A percentile compares a stretch with the other conserved stretches of the same genome.
These are phyloP conservation scores for Zaprionus inermis DNA, from an alignment of 1,140 invertebrate species.

Conservation along the genomic window DNA sequence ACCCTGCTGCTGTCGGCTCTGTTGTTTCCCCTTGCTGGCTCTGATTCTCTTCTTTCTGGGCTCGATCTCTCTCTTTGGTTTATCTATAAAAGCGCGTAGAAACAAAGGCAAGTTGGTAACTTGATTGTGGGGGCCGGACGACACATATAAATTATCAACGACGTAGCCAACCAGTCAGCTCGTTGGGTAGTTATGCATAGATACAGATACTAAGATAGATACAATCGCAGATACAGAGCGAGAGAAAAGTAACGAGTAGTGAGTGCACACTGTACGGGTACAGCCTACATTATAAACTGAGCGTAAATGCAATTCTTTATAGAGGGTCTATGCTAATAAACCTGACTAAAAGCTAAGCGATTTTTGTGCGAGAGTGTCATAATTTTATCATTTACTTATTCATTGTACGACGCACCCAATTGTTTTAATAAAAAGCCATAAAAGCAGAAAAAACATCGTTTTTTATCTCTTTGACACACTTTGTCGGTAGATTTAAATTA, in stretches of 20 bases:
- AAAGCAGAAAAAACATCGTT: constrained; percentile 16
- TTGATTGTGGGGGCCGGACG: constrained; percentile 81
- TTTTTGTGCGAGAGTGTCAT: constrained; percentile 9
- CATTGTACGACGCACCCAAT: constrained; percentile 21
- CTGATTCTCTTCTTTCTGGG: neutral
- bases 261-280: constrained; percentile 59
- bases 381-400: constrained; percentile 14
- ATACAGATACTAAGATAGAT: constrained; percentile 48
- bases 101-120: constrained; percentile 69
- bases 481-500: constrained; percentile 15
- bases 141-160: constrained; percentile 79
- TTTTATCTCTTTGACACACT: constrained; percentile 21
- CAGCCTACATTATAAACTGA: constrained; percentile 60
- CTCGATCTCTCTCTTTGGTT: constrained; percentile 21
- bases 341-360: neutral
- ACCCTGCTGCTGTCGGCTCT: neutral
- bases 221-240: constrained; percentile 40
- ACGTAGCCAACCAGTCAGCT: constrained; percentile 44
- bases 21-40: neutral
- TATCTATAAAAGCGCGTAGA: constrained; percentile 61
- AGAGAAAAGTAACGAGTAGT: neutral
- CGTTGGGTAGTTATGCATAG: constrained; percentile 52
- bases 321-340: constrained; percentile 19
- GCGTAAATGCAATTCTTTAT: constrained; percentile 61
- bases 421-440: constrained; percentile 23